Conservation (phyloP, 2,113 vertebrate genomes). For the Gymnarchus niloticus region DNA sequence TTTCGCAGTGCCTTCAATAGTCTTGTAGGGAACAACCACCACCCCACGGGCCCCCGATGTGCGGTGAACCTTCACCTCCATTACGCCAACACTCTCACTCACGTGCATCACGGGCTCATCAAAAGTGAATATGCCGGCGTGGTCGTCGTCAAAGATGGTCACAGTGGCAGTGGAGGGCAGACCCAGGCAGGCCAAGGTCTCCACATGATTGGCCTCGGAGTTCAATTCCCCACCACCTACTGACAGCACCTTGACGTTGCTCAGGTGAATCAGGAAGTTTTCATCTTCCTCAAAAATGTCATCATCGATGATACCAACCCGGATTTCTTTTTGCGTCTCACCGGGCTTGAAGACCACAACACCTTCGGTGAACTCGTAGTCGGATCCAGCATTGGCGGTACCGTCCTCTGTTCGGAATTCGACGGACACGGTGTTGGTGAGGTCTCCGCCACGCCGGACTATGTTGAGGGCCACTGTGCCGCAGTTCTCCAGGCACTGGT, state of each 20-base stretch:
- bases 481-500: constrained; percentile 95
- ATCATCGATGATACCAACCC: constrained; percentile 84
- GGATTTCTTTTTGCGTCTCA: constrained; percentile 85
- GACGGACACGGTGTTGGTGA: constrained; percentile 70
- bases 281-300: constrained; percentile 98
- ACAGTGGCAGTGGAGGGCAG: constrained; percentile 77
- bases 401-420: constrained; percentile 90
- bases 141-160: constrained; percentile 92
- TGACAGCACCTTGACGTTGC: constrained; percentile 68
- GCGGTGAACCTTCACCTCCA: constrained; percentile 90
- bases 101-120: constrained; percentile 76
- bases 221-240: constrained; percentile 51
- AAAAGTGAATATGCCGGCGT: constrained; percentile 90
- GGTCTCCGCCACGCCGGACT: constrained; percentile 76
- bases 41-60: constrained; percentile 83
- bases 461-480: constrained; percentile 79
- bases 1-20: constrained; percentile 80
- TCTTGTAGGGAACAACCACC: constrained; percentile 88
- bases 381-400: constrained; percentile 86
- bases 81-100: constrained; percentile 84
- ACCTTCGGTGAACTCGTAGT: constrained; percentile 82
- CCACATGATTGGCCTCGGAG: constrained; percentile 54
- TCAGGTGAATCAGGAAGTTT: constrained; percentile 89
- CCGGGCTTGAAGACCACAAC: constrained; percentile 81
- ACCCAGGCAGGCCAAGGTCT: constrained; percentile 66